A percentile compares a stretch with the other conserved stretches of the same genome.
Conservation (phyloP, 2,113 vertebrate species). For the Ceuthmochares aereus region DNA sequence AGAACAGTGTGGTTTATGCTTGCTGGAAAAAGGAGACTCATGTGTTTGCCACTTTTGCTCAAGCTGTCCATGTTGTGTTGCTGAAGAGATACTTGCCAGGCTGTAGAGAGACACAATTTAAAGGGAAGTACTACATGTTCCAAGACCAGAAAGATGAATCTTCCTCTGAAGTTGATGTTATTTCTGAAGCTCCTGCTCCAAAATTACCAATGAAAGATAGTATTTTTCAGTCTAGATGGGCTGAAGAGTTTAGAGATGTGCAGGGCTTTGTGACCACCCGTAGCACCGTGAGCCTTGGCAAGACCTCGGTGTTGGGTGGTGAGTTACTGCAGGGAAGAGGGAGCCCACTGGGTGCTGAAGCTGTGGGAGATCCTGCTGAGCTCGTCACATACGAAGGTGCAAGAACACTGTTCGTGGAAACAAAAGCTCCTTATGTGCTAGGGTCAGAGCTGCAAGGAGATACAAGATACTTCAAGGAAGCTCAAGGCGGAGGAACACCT, state of each 20-base stretch:
- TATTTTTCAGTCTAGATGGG: not conserved
- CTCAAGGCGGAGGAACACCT: not conserved
- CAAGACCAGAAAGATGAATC: not conserved
- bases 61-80: not conserved
- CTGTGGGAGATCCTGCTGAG: not conserved
- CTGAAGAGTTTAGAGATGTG: not conserved
- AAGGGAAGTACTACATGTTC: conserved; percentile 56
- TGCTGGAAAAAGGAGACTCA: conserved; percentile 41
- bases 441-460: not conserved
- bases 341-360: rapidly evolving
- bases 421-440: not conserved
- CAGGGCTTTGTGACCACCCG: rapidly evolving
- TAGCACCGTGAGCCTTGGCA: not conserved
- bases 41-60: conserved; percentile 40
- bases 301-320: rapidly evolving
- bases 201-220: not conserved
- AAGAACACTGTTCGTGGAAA: not conserved
- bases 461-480: not conserved
- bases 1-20: not conserved
- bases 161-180: not conserved
- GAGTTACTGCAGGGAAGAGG: not conserved
- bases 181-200: not conserved
- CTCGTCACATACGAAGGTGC: rapidly evolving
- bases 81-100: not conserved
- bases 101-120: not conserved